Base-by-base conservation (phyloP, 2,113 vertebrate genomes). In the Hippoglossus stenolepis region DNA sequence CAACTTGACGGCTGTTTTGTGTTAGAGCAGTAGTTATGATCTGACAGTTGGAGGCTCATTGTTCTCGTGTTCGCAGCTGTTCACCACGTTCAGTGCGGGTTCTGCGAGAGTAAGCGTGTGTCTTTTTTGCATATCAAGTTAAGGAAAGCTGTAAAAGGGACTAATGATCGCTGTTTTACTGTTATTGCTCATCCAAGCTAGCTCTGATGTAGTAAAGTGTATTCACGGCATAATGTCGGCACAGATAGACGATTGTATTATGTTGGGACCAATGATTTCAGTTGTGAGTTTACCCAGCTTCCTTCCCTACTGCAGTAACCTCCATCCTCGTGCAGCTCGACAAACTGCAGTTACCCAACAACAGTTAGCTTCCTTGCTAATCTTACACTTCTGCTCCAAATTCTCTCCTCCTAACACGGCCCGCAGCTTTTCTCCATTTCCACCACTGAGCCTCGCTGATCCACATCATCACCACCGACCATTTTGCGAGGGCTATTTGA, bases 401-500 rank as follows among this genome's bases (percentile, higher is more conserved):
- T 65, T 59, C 69, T 75, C 51, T 23, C 12, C 8, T 12, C 40
- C 11, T 67, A 35, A 45, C n/a, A 5, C 40, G 11, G 12, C n/a
- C 53, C 31, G 51, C 18, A 62, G 47, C 51, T 70, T 77, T 40
- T 0, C 9, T 0, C 71, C 75, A 67, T 54, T 65, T 81, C 51
- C 56, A 24, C 66, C 47, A 2, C 31, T 31, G 40, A 58, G 35
- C 31, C 3, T 4, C 11, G 57, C 47, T 14, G 62, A 77, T 62
- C 63, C 26, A 23, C 61, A 24, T 51, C 54, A 58, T 72, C 74
- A 38, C 63, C 3, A 10, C 14, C 65, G 67, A 63, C 40, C 49
- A 20, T 69, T 75, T 35, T 43, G 61, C 47, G 49, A 35, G 61
- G 43, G 61, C 71, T 84, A 68, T 84, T 82, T 84, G 78, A 68